Evolutionary conservation across 1,140 invertebrate species (phyloP).

Genomic region (Gonatopus flavifemur): DNA sequence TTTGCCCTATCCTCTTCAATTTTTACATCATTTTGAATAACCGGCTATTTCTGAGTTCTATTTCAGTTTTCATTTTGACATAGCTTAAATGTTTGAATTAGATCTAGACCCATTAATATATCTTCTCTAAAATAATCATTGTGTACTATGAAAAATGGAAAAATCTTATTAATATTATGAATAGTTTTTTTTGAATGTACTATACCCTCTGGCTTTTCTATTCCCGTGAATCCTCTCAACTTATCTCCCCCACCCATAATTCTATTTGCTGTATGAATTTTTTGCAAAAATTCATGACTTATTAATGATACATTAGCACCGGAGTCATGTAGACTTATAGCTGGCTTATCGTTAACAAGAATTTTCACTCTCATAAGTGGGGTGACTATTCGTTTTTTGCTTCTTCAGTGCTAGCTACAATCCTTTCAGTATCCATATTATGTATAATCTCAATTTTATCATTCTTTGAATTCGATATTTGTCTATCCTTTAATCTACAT

Average conservation of each 20-base stretch:
- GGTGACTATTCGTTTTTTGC: no score
- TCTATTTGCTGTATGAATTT: constrained; percentile 1
- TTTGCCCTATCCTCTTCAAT: background rate
- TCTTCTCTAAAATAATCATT: constrained; percentile 6
- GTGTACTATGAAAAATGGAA: constrained; percentile 4
- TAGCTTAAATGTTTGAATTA: no score
- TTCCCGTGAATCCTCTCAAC: background rate
- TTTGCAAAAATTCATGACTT: constrained; percentile 2
- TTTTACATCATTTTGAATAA: background rate
- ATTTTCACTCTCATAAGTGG: constrained; percentile 12
- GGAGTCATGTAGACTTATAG: background rate
- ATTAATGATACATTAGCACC: constrained; percentile 10
- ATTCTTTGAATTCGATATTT: no score
- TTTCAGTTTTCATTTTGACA: constrained; percentile 6
- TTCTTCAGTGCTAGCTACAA: no score
- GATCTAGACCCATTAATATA: constrained; percentile 7
- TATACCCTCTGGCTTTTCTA: background rate
- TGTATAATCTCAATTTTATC: no score
- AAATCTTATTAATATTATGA: background rate
- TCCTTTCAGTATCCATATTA: no score
- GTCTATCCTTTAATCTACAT: no score
- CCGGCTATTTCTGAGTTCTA: background rate
- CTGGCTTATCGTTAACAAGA: background rate
- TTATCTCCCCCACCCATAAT: constrained; percentile 6
- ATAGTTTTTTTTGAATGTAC: constrained; percentile 2